phyloP scores from a whole-genome alignment of 2,113 vertebrate genomes.

The Corvus cornix region DNA sequence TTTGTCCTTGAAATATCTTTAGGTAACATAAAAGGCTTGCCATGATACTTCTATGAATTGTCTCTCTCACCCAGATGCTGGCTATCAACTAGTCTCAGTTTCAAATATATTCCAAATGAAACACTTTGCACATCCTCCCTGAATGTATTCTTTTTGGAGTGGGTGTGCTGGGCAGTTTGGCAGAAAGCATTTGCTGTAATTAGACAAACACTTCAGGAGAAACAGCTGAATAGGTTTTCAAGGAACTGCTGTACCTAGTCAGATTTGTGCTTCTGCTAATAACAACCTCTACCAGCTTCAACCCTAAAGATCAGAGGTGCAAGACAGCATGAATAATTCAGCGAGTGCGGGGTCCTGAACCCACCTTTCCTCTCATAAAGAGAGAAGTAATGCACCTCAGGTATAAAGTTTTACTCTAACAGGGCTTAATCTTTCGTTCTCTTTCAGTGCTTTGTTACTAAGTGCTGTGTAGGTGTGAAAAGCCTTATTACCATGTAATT shows the following conservation, averaged over 20 bases:
- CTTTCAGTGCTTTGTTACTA: constrained; percentile 64
- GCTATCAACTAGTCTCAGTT: background rate
- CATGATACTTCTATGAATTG: background rate
- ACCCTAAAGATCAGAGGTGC: constrained; percentile 29
- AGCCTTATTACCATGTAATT: constrained; percentile 76
- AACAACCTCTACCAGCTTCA: constrained; percentile 11
- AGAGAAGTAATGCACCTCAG: constrained; percentile 54
- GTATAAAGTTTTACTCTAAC: constrained; percentile 69
- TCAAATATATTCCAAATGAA: background rate
- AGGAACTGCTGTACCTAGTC: background rate
- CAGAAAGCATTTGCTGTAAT: constrained; percentile 49
- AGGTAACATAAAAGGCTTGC: constrained; percentile 10
- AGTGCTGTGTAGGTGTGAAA: constrained; percentile 78
- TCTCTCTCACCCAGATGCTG: background rate
- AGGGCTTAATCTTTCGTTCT: constrained; percentile 56
- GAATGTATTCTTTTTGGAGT: background rate
- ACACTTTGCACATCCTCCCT: background rate
- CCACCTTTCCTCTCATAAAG: constrained; percentile 56
- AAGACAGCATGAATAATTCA: constrained; percentile 74
- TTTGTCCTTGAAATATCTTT: constrained; percentile 35
- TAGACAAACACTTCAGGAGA: constrained; percentile 38
- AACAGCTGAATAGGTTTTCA: background rate
- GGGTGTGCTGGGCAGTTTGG: background rate
- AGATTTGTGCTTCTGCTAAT: constrained; percentile 9
- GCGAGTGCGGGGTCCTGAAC: constrained; percentile 56